phyloP scores from a whole-genome alignment of 2,888 invertebrate species.

The Hirtodrosophila alboralis region DNA sequence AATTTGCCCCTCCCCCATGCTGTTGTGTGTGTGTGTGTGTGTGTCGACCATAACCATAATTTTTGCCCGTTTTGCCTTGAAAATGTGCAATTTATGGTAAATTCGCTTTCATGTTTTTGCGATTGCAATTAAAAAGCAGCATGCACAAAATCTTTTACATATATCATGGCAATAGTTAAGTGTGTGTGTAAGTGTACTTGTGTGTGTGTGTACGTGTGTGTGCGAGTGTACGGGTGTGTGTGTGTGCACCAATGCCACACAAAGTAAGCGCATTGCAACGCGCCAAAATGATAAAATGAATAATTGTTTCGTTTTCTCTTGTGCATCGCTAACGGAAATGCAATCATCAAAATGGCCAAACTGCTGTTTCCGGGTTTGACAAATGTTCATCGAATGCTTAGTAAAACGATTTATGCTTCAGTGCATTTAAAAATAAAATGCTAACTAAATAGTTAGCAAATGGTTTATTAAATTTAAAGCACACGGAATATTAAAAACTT shows the following conservation, averaged over 20 bases:
- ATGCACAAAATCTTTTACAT: slow-evolving; percentile 36
- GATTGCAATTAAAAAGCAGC: slow-evolving; percentile 65
- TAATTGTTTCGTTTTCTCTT: slow-evolving; percentile 40
- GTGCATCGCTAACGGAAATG: slow-evolving; percentile 32
- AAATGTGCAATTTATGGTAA: slow-evolving; percentile 67
- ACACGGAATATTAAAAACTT: no score
- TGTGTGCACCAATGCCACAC: slow-evolving; percentile 2
- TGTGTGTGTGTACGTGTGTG: slow-evolving; percentile 10
- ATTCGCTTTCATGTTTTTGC: slow-evolving; percentile 51
- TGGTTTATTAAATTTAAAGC: not conserved
- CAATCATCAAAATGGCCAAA: slow-evolving; percentile 49
- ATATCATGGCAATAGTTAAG: slow-evolving; percentile 27
- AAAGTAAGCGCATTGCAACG: slow-evolving; percentile 26
- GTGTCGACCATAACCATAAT: slow-evolving; percentile 50
- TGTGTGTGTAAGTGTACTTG: slow-evolving; percentile 1
- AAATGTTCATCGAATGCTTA: slow-evolving; percentile 37
- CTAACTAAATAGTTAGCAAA: no score
- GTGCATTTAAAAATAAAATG: not conserved
- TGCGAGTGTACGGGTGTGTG: slow-evolving; percentile 3
- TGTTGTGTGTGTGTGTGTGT: slow-evolving; percentile 5
- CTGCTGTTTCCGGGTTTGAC: slow-evolving; percentile 39
- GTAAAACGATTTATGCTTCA: slow-evolving; percentile 23
- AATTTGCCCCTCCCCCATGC: slow-evolving; percentile 26
- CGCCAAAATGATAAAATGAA: slow-evolving; percentile 56
- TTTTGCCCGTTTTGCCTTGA: slow-evolving; percentile 49